A percentile compares a stretch with the other conserved stretches of the same genome.
These are phyloP conservation scores for Epinotia demarniana DNA, from an alignment of 2,888 invertebrate genomes.

Conservation along the genomic window DNA sequence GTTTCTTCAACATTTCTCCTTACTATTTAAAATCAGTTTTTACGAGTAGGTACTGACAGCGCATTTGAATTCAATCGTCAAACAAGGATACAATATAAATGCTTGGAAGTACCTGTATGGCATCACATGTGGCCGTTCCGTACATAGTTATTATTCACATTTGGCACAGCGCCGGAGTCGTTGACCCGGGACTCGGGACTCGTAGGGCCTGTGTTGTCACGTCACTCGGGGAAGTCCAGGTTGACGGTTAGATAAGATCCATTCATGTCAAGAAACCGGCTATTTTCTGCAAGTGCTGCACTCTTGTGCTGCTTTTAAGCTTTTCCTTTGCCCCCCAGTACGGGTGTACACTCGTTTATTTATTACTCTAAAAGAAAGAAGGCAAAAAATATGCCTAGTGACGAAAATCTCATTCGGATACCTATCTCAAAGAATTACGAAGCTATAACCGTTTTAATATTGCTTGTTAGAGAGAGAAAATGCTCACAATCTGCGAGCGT, in stretches of 20 bases:
- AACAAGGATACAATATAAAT: slow-evolving; percentile 66
- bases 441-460: too few species aligned
- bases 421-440: too few species aligned
- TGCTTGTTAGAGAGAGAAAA: too few species aligned
- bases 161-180: slow-evolving; percentile 69
- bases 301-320: not conserved
- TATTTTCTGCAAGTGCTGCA: not conserved
- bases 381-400: too few species aligned
- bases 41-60: slow-evolving; percentile 48
- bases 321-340: too few species aligned
- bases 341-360: too few species aligned
- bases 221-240: slow-evolving; percentile 51
- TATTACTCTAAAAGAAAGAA: too few species aligned
- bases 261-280: not conserved
- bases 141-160: slow-evolving; percentile 77
- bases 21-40: slow-evolving; percentile 37
- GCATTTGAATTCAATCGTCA: slow-evolving; percentile 66
- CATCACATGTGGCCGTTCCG: slow-evolving; percentile 60
- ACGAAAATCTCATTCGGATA: too few species aligned
- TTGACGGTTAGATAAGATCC: slow-evolving; percentile 34
- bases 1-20: slow-evolving; percentile 40
- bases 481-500: too few species aligned
- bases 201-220: slow-evolving; percentile 53
- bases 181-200: slow-evolving; percentile 60
- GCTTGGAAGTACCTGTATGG: slow-evolving; percentile 48